Base-by-base conservation (phyloP, 1,140 invertebrate genomes). In the Sinonovacula constricta region DNA sequence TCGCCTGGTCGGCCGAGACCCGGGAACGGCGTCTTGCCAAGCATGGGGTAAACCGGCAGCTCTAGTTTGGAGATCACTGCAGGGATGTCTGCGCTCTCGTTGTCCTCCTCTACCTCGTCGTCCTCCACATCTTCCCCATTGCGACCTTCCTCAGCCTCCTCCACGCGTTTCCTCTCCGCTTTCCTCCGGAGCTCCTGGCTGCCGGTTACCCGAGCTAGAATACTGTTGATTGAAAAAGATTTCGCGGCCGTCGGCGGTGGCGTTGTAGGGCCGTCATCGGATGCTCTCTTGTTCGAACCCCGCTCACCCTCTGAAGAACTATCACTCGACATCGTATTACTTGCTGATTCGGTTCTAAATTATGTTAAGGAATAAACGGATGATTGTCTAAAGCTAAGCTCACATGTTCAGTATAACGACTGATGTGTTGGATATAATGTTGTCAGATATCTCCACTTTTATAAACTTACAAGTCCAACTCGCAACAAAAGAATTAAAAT, bases 221-320 rank as follows among this genome's bases (percentile, higher is more conserved):
- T 69, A 65, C 75, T 78, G 56, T 78, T 78, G 30, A 78, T 78
- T 30, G 75, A 78, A 30, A 78, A 78, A 33, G 75, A 78, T 70
- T 78, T 78, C 5, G 65, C 60, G 22, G 63, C 54, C 22, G 56
- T 24, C 12, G 22, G 22, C 28, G 12, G 22, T 4, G 22, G 22
- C 28, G 12, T n/a, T 10, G 39, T 45, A 10, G 39, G 39, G 7
- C 18, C 7, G 39, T 45, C 39, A 45, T 45, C 39, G 39, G 39
- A 45, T n/a, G n/a, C n/a, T n/a, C n/a, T n/a, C 18, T 45, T 45
- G 39, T 10, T 45, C 18, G 39, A 45, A 7, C 18, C 39, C 18
- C 39, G 7, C 18, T 45, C 39, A 45, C 39, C 18, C 18, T 45
- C 39, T 45, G 39, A 45, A n/a, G n/a, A n/a, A 45, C 39, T 45